Evolutionary conservation across 2,797 vertebrate genomes (phyloP).

Genomic region (Buceros bicornis): DNA sequence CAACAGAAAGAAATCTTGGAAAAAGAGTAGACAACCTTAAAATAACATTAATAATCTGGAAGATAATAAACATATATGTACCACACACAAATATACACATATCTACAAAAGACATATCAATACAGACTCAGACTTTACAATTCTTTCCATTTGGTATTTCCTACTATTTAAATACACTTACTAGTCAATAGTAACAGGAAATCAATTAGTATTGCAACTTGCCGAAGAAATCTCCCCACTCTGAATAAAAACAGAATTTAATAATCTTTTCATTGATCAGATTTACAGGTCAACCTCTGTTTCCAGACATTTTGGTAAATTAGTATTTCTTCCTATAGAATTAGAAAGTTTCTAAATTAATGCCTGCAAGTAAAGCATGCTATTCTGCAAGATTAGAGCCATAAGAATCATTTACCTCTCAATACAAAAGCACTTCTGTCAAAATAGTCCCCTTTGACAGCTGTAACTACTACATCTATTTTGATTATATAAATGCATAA

Average conservation of each 20-base stretch:
- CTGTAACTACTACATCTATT: not conserved
- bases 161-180: not conserved
- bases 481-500: not conserved
- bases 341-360: not conserved
- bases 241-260: not conserved
- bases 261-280: not conserved
- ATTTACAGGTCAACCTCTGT: not conserved
- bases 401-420: not conserved
- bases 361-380: not conserved
- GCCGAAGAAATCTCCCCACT: not conserved
- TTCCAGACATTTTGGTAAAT: not conserved
- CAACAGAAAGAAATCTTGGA: not conserved
- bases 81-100: accelerated
- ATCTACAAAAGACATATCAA: not conserved
- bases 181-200: not conserved
- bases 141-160: not conserved
- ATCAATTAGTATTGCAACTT: not conserved
- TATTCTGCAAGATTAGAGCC: not conserved
- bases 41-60: not conserved
- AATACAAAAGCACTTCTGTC: not conserved
- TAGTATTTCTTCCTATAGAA: not conserved
- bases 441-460: not conserved
- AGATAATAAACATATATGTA: not conserved
- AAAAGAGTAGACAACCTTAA: not conserved
- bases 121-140: not conserved